Base-by-base conservation (phyloP, 2,113 vertebrate genomes). In the Galeopterus variegatus region DNA sequence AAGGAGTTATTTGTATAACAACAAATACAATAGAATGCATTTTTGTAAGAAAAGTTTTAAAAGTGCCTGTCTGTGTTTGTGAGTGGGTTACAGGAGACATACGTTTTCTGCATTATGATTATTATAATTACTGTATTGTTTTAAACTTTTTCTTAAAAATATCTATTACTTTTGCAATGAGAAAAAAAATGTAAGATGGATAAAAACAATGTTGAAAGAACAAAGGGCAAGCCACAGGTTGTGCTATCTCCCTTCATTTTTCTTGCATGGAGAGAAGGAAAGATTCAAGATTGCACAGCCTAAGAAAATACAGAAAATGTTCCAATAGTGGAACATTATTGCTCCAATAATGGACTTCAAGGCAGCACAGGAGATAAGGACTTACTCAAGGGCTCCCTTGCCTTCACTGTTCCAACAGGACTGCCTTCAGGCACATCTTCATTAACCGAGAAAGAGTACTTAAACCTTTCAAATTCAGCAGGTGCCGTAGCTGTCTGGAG, bases 381-480 rank as follows among this genome's bases (percentile, higher is more conserved):
- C 99, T 99, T 97, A 99, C 99, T 99, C 50, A 97, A 88, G 92
- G 99, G 98, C 45, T 96, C 98, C 72, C 97, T 97, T 45, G 99
- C 99, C 96, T 98, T 99, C 83, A 99, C 99, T 0, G 98, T 99
- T 64, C 99, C 99, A 28, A 99, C 97, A 0, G 90, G 82, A 0
- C 98, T 99, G 83, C 98, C 99, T 24, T 98, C 96, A 0, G 98
- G 98, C 0, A 98, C 96, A 50, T 99, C 99, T 98, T 99, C 99
- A 0, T 98, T 95, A 88, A 99, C 97, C 0, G 98, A 98, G 96
- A 99, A 99, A 33, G 91, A 92, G 50, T 99, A 99, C 31, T 98
- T 98, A 0, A 99, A 98, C 84, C 98, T 99, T 97, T 99, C 99
- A 98, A 99, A 99, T 58, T 99, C 75, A 2, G 99, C 98, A 6